These are phyloP conservation scores for Mythimna lalbum DNA, from an alignment of 2,888 invertebrate genomes.

Conservation along the genomic window DNA sequence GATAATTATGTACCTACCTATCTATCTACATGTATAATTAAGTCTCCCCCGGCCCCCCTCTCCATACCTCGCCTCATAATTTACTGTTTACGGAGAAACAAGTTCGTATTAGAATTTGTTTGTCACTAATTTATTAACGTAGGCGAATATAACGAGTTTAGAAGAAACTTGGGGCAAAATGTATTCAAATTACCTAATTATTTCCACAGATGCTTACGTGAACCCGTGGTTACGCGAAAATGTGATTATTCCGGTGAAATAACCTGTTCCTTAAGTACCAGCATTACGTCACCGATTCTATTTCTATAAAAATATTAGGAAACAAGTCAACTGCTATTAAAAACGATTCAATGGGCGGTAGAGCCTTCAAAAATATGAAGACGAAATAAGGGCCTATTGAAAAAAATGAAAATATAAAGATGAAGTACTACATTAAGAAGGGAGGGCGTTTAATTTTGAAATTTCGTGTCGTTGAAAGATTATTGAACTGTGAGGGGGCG, in stretches of 20 bases:
- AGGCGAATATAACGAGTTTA: slow-evolving; percentile 19
- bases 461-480: slow-evolving; percentile 78
- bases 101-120: slow-evolving; percentile 30
- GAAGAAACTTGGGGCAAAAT: slow-evolving; percentile 33
- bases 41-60: slow-evolving; percentile 22
- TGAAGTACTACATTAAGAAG: slow-evolving; percentile 28
- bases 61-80: slow-evolving; percentile 9
- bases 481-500: slow-evolving; percentile 81
- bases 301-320: slow-evolving; percentile 34
- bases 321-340: slow-evolving; percentile 31
- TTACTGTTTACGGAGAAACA: slow-evolving; percentile 23
- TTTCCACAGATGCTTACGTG: slow-evolving; percentile 29
- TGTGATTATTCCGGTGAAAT: slow-evolving; percentile 22
- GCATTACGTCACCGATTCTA: slow-evolving; percentile 35
- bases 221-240: slow-evolving; percentile 39
- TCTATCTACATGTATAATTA: slow-evolving; percentile 48
- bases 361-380: slow-evolving; percentile 41
- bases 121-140: slow-evolving; percentile 40
- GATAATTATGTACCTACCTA: slow-evolving; percentile 26
- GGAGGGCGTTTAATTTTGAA: slow-evolving; percentile 75
- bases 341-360: slow-evolving; percentile 25
- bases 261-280: slow-evolving; percentile 35
- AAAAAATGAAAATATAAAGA: slow-evolving; percentile 40
- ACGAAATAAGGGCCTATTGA: slow-evolving; percentile 35
- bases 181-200: slow-evolving; percentile 38